These are phyloP conservation scores for Carcinoscorpius rotundicauda DNA, from an alignment of 1,140 invertebrate genomes.

Conservation along the genomic window DNA sequence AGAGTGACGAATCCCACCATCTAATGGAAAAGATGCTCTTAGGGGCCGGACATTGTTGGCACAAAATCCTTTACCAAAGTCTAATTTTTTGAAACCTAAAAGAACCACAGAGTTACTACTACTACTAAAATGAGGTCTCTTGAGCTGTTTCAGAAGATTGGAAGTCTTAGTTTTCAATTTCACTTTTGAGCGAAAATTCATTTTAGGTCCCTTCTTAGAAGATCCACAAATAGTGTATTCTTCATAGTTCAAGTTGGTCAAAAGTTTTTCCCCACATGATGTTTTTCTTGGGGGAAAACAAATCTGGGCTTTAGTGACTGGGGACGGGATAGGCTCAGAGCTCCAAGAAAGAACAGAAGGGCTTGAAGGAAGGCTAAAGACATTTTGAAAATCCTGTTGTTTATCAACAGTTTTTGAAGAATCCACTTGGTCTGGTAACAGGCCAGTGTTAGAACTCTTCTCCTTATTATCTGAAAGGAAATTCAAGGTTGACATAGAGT, in stretches of 20 bases:
- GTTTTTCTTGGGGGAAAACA: constrained; percentile 10
- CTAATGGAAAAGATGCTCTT: constrained; percentile 13
- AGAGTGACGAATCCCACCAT: constrained; percentile 40
- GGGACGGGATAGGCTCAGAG: constrained; percentile 9
- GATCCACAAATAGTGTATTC: constrained; percentile 11
- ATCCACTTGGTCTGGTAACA: too few relatives aligned
- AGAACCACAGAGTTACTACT: constrained; percentile 35
- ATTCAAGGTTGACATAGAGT: too few relatives aligned
- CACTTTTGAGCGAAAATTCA: constrained; percentile 17
- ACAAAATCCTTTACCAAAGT: constrained; percentile 28
- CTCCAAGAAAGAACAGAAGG: constrained; percentile 19
- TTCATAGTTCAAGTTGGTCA: constrained; percentile 17
- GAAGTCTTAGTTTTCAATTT: constrained; percentile 18
- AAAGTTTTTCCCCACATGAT: constrained; percentile 18
- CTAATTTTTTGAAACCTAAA: constrained; percentile 37
- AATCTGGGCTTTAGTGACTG: constrained; percentile 4
- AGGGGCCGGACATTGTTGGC: constrained; percentile 23
- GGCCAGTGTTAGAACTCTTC: too few relatives aligned
- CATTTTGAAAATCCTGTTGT: background rate
- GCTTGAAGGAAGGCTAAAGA: constrained; percentile 17
- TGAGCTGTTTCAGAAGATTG: constrained; percentile 22
- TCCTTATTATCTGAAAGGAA: too few relatives aligned
- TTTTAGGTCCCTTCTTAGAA: constrained; percentile 11
- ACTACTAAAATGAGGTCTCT: constrained; percentile 18
- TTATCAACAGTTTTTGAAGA: too few relatives aligned